A percentile compares a stretch with the other conserved stretches of the same genome.
These are phyloP conservation scores for Alentia gelatinosa DNA, from an alignment of 2,888 invertebrate genomes.

Conservation along the genomic window DNA sequence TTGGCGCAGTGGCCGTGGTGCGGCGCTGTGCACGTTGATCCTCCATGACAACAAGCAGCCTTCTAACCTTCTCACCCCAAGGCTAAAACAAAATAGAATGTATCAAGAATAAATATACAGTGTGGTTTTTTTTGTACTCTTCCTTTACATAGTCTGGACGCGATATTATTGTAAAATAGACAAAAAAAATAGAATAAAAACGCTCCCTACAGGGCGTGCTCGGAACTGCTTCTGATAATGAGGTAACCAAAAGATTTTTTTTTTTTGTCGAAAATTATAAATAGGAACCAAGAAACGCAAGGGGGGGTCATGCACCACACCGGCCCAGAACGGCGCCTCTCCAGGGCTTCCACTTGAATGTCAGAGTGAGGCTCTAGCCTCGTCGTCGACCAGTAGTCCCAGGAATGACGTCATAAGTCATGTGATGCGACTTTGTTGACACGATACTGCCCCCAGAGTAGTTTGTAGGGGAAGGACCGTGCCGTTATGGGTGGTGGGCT, in stretches of 20 bases:
- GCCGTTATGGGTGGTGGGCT: background rate
- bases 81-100: background rate
- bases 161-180: no score
- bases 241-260: no score
- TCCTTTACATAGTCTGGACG: no score
- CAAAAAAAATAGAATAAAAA: no score
- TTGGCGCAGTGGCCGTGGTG: no score
- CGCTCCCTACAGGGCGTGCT: no score
- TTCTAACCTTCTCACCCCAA: background rate
- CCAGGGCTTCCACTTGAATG: slow-evolving; percentile 41
- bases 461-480: background rate
- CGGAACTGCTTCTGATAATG: no score
- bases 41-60: slow-evolving; percentile 17
- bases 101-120: background rate
- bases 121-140: background rate
- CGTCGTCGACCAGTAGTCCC: slow-evolving; percentile 11
- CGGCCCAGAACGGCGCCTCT: background rate
- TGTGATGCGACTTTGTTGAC: background rate
- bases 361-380: slow-evolving; percentile 17
- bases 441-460: background rate
- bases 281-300: no score
- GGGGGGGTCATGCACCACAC: no score
- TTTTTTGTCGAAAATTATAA: no score
- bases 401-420: background rate
- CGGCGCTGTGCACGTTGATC: background rate